Base-by-base conservation (phyloP, 2,797 vertebrate genomes). In the Pseudomugil tenellus region DNA sequence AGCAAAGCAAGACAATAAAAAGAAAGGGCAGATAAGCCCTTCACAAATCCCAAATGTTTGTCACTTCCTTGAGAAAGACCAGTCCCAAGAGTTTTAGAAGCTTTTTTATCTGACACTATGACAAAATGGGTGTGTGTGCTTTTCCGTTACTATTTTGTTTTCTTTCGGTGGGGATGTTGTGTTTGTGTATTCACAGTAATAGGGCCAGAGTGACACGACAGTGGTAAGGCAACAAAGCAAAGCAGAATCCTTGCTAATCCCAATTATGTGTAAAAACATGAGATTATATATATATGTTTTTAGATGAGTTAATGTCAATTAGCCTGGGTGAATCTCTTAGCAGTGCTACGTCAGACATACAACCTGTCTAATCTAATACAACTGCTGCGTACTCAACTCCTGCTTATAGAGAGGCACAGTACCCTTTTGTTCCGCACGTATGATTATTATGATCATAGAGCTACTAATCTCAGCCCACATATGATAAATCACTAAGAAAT, bases 291-390 rank as follows among this genome's bases (percentile, higher is more conserved):
- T 77, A 64, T 29, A 43, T 70, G 74, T 83, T 76, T 80, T 81
- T 32, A 3, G 75, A 57, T 65, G 73, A 86, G 82, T 72, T 12
- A 32, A 74, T 76, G 81, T 87, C 79, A 85, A 71, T 87, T 77
- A 76, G 82, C 67, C 63, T 0, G 43, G 61, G 58, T 80, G 73
- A 72, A 75, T 88, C 74, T 63, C 71, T 58, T 66, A 76, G 70
- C 67, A 78, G 66, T 31, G 56, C 46, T 63, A 67, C 83, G 85
- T 80, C 81, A 86, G 72, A 87, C 89, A 80, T 83, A 86, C 66
- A 85, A 80, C 74, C 76, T 80, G 86, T 81, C 83, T 85, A 72
- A 89, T 81, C 83, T 85, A 73, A 88, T 84, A 75, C 71, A 65
- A 81, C 76, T 68, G 69, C 79, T 85, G 65, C 73, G 52, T 67